Percentiles rank a stretch among this genome's conserved stretches.
phyloP scores from a whole-genome alignment of 2,888 invertebrate genomes.

The Thumatha senex region DNA sequence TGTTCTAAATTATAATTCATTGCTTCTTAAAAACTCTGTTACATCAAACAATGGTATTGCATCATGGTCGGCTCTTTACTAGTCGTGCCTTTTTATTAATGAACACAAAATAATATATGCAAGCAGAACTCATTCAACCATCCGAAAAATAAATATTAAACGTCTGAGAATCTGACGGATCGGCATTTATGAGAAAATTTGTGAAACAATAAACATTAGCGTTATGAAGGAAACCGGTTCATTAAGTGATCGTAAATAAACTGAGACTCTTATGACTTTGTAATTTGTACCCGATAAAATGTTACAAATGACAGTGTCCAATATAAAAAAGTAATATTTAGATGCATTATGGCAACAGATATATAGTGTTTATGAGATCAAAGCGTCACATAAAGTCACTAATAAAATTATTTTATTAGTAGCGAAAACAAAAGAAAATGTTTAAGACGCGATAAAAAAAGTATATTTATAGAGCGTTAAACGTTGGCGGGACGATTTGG shows the following conservation, averaged over 20 bases:
- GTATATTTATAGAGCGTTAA: conserved; percentile 71
- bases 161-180: conserved; percentile 39
- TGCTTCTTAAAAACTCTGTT: no score
- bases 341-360: conserved; percentile 38
- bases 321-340: conserved; percentile 40
- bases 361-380: conserved; percentile 46
- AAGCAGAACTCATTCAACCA: conserved; percentile 42
- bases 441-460: conserved; percentile 70
- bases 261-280: conserved; percentile 22
- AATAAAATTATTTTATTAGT: conserved; percentile 64
- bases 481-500: conserved; percentile 55
- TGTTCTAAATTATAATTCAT: no score
- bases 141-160: conserved; percentile 39
- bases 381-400: conserved; percentile 45
- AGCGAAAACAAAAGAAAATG: conserved; percentile 68
- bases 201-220: conserved; percentile 62
- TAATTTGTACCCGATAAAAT: conserved; percentile 39
- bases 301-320: conserved; percentile 38
- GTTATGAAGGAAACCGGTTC: conserved; percentile 43
- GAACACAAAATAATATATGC: conserved; percentile 55
- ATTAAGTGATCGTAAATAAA: conserved; percentile 47
- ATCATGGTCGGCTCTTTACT: conserved; percentile 25
- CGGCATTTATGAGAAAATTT: conserved; percentile 45
- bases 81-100: conserved; percentile 55
- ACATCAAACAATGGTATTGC: conserved; percentile 10